Conservation (phyloP, 2,797 vertebrate genomes). For the Parauchenoglanis punctatus region DNA sequence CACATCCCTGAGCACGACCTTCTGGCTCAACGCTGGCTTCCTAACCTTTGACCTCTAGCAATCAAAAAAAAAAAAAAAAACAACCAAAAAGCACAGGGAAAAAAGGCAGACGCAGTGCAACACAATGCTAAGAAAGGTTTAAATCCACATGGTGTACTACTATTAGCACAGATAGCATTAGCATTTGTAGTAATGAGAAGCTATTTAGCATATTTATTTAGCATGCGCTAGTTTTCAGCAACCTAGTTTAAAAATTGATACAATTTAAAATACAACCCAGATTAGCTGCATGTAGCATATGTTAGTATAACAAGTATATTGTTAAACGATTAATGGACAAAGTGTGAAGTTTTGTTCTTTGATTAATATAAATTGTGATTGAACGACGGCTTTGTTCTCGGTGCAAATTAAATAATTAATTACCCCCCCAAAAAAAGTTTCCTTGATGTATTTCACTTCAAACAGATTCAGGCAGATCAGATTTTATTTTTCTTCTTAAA, state of each 20-base stretch:
- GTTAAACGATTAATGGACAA: not conserved
- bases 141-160: not conserved
- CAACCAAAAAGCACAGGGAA: too few relatives aligned
- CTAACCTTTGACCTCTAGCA: constrained; percentile 54
- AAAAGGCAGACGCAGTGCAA: not conserved
- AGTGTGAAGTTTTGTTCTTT: too few relatives aligned
- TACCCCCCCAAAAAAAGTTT: not conserved
- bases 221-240: not conserved
- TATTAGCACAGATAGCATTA: not conserved
- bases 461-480: not conserved
- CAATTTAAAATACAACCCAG: not conserved
- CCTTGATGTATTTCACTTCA: not conserved
- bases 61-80: not conserved
- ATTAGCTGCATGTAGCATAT: not conserved
- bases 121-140: not conserved
- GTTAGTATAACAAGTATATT: not conserved
- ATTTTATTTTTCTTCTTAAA: not conserved
- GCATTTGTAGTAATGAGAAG: not conserved
- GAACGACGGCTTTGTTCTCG: too few relatives aligned
- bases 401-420: too few relatives aligned
- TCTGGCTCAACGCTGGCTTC: constrained; percentile 70
- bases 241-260: not conserved
- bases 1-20: constrained; percentile 52
- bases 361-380: not conserved
- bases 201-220: not conserved